Conservation (phyloP, 2,113 vertebrate genomes). For the Axis porcinus region DNA sequence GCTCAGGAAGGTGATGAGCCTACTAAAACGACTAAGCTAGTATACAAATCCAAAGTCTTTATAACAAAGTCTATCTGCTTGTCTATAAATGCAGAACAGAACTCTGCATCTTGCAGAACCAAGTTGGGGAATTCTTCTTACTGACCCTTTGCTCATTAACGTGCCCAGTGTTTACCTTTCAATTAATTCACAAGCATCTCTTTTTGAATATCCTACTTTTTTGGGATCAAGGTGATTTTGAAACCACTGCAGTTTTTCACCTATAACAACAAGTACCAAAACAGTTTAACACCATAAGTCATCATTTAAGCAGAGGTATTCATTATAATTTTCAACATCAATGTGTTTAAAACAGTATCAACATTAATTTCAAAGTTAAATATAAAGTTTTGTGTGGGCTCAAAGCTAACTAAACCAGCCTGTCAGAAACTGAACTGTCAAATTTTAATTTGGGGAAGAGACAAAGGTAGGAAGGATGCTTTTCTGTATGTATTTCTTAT, state of each 20-base stretch:
- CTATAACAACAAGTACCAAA: slow-evolving; percentile 76
- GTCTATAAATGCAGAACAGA: neutral
- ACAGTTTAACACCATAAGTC: neutral
- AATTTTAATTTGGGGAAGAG: slow-evolving; percentile 9
- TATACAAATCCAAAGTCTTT: neutral
- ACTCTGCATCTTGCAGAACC: neutral
- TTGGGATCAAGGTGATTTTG: slow-evolving; percentile 87
- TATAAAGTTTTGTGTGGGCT: neutral
- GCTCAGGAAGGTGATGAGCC: neutral
- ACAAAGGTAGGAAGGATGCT: neutral
- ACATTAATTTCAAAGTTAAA: slow-evolving; percentile 16
- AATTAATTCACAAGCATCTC: slow-evolving; percentile 89
- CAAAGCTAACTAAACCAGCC: slow-evolving; percentile 19
- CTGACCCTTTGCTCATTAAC: neutral
- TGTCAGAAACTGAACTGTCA: slow-evolving; percentile 7
- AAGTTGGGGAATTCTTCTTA: neutral
- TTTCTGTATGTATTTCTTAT: neutral
- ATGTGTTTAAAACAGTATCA: neutral
- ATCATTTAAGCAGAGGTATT: neutral
- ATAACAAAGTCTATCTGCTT: neutral
- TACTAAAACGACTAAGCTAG: neutral
- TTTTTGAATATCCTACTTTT: slow-evolving; percentile 87
- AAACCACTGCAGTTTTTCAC: slow-evolving; percentile 96
- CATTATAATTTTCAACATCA: neutral
- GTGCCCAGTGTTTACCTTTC: slow-evolving; percentile 86